These are phyloP conservation scores for Andinoacara biseriatus DNA, from an alignment of 2,113 vertebrate species.

Conservation along the genomic window DNA sequence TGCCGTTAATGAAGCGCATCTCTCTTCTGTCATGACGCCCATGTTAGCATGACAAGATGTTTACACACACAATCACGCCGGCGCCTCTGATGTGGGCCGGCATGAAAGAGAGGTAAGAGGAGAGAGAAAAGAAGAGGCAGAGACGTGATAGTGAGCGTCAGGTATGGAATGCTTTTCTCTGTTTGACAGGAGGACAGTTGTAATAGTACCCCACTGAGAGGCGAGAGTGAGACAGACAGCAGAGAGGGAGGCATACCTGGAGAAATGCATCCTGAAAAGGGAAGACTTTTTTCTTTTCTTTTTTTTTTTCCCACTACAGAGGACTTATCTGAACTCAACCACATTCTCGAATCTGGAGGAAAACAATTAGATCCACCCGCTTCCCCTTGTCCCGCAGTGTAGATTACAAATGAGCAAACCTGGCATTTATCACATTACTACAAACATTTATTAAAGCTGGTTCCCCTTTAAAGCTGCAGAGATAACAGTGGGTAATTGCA, in stretches of 20 bases:
- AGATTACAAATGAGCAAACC: slow-evolving; percentile 80
- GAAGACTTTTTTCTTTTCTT: slow-evolving; percentile 11
- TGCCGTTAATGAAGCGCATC: slow-evolving; percentile 67
- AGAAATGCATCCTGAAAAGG: slow-evolving; percentile 44
- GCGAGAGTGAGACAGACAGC: slow-evolving; percentile 18
- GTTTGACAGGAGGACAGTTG: slow-evolving; percentile 75
- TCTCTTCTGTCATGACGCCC: slow-evolving; percentile 73
- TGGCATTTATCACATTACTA: slow-evolving; percentile 83
- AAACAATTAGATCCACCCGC: slow-evolving; percentile 76
- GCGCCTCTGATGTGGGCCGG: slow-evolving; percentile 68
- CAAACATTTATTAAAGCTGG: slow-evolving; percentile 83
- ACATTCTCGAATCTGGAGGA: slow-evolving; percentile 61
- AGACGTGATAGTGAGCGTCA: slow-evolving; percentile 48
- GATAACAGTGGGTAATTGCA: slow-evolving; percentile 83
- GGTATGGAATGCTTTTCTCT: slow-evolving; percentile 52
- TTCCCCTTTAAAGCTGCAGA: slow-evolving; percentile 80
- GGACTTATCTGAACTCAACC: slow-evolving; percentile 52
- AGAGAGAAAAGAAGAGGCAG: slow-evolving; percentile 48
- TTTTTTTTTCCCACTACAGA: neutral
- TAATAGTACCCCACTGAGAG: slow-evolving; percentile 70
- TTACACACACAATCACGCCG: slow-evolving; percentile 74
- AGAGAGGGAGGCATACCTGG: slow-evolving; percentile 33
- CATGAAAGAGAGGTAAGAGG: slow-evolving; percentile 71
- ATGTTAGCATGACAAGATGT: slow-evolving; percentile 78
- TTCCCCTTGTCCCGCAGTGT: slow-evolving; percentile 73